Evolutionary conservation across 1,140 invertebrate genomes (phyloP).

Genomic region (Drosophila pachea): DNA sequence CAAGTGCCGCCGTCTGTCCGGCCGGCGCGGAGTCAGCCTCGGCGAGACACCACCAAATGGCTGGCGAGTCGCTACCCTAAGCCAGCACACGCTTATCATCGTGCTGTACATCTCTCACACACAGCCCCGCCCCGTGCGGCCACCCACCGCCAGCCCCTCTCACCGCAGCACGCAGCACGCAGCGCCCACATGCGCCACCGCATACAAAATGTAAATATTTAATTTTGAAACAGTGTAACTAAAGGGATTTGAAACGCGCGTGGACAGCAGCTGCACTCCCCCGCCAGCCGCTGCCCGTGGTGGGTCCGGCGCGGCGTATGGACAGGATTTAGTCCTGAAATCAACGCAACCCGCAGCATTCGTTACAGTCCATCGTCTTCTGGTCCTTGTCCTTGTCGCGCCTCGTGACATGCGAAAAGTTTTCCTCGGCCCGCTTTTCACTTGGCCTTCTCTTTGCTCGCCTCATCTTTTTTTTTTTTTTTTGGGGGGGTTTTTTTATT

Average conservation of each 20-base stretch:
- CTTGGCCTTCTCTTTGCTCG: slow-evolving; percentile 4
- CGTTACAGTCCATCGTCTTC: slow-evolving; percentile 57
- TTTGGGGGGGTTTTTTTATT: slow-evolving; percentile 28
- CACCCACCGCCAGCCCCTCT: slow-evolving; percentile 5
- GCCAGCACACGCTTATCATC: slow-evolving; percentile 7
- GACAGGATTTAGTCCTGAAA: slow-evolving; percentile 28
- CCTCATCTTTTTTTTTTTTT: slow-evolving; percentile 3
- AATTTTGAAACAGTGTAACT: slow-evolving; percentile 77
- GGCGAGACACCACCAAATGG: slow-evolving; percentile 7
- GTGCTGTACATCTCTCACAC: slow-evolving; percentile 3
- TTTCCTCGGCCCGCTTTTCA: slow-evolving; percentile 23
- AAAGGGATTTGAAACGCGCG: slow-evolving; percentile 77
- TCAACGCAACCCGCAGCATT: slow-evolving; percentile 76
- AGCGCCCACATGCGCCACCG: slow-evolving; percentile 44
- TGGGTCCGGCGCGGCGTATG: slow-evolving; percentile 10
- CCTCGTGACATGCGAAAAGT: slow-evolving; percentile 69
- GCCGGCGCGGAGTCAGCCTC: slow-evolving; percentile 3
- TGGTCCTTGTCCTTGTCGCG: not conserved
- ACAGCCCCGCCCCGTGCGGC: not conserved
- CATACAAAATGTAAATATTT: slow-evolving; percentile 75
- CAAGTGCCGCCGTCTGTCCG: slow-evolving; percentile 8
- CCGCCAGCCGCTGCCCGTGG: not conserved
- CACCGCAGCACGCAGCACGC: slow-evolving; percentile 10
- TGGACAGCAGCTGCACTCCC: slow-evolving; percentile 33
- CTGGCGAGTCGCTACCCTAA: not conserved